phyloP scores from a whole-genome alignment of 1,140 invertebrate genomes.

The Magallana ariakensis region DNA sequence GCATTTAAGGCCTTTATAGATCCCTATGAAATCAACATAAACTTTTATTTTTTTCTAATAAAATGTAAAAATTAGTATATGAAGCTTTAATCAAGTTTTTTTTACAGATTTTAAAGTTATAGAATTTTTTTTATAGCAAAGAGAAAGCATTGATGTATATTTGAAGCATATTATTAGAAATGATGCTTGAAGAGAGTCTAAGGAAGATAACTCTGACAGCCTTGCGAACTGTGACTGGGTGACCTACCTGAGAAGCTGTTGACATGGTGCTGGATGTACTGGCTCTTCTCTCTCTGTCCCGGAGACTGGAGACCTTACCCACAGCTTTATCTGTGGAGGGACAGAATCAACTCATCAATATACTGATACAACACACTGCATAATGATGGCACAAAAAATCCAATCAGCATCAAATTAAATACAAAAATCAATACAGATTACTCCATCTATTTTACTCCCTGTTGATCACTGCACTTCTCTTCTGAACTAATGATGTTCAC shows the following conservation, averaged over 20 bases:
- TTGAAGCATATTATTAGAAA: no score
- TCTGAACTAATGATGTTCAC: slow-evolving; percentile 16
- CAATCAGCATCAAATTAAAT: neutral
- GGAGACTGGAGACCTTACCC: slow-evolving; percentile 46
- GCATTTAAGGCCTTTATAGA: slow-evolving; percentile 59
- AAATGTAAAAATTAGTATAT: no score
- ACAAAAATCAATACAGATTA: neutral
- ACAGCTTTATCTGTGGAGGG: slow-evolving; percentile 54
- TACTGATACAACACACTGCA: neutral
- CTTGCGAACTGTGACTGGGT: neutral
- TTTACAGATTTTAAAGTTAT: no score
- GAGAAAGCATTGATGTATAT: no score
- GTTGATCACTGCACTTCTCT: neutral
- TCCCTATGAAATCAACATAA: slow-evolving; percentile 49
- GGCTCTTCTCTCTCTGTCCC: slow-evolving; percentile 53
- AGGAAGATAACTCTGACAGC: neutral
- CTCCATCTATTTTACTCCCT: neutral
- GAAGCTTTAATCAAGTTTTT: no score
- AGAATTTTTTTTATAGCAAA: no score
- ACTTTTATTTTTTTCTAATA: neutral
- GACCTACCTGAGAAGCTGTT: slow-evolving; percentile 60
- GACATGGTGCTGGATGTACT: slow-evolving; percentile 62
- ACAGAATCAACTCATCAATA: neutral
- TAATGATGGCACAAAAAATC: neutral
- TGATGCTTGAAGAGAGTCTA: no score